A percentile compares a stretch with the other conserved stretches of the same genome.
phyloP scores from a whole-genome alignment of 2,888 invertebrate species.

The Spisula subtruncata region DNA sequence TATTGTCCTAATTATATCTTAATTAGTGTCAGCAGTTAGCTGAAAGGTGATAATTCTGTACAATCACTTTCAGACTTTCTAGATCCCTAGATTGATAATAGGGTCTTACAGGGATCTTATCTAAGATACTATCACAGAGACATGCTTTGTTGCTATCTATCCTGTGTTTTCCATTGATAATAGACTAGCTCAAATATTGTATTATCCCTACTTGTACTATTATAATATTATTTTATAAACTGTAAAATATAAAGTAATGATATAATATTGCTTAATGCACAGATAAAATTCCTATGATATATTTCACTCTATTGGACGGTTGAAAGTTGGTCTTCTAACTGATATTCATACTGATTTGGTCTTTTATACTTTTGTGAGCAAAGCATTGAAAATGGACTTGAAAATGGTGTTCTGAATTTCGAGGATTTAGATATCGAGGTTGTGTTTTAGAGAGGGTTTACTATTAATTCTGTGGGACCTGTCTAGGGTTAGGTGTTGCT shows the following conservation, averaged over 20 bases:
- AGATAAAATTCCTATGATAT: too few relatives aligned
- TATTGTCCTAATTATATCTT: background rate
- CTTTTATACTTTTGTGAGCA: too few relatives aligned
- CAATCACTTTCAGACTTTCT: background rate
- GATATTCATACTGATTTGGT: too few relatives aligned
- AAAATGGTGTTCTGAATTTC: too few relatives aligned
- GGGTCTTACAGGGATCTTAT: background rate
- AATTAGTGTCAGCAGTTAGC: background rate
- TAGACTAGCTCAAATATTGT: background rate
- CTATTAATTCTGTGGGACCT: too few relatives aligned
- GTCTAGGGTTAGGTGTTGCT: too few relatives aligned
- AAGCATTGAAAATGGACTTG: too few relatives aligned
- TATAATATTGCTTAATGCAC: too few relatives aligned
- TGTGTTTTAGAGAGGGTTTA: too few relatives aligned
- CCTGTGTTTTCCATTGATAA: background rate
- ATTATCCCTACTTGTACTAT: background rate
- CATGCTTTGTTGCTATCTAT: background rate
- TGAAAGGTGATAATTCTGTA: background rate
- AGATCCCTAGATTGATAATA: background rate
- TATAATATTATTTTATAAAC: background rate
- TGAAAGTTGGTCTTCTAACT: too few relatives aligned
- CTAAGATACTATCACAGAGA: constrained; percentile 5
- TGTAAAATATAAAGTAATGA: background rate
- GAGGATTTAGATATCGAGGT: too few relatives aligned
- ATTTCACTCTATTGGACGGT: too few relatives aligned